A percentile compares a stretch with the other conserved stretches of the same genome.
phyloP scores from a whole-genome alignment of 2,113 vertebrate species.

The Takifugu flavidus region DNA sequence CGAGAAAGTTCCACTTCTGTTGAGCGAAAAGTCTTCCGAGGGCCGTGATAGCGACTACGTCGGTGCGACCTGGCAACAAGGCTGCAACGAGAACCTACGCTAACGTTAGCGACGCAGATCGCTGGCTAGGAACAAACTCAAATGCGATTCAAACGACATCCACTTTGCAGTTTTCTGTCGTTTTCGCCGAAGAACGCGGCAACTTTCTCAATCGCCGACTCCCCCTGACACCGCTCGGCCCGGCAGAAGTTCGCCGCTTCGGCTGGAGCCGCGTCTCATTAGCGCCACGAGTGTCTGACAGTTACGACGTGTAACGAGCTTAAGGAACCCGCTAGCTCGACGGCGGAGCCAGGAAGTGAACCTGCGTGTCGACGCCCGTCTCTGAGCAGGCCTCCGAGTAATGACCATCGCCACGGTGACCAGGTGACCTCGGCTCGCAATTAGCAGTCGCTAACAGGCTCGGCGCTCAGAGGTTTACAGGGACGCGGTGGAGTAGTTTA shows the following conservation, averaged over 20 bases:
- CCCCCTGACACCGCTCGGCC: not conserved
- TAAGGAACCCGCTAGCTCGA: not conserved
- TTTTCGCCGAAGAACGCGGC: no score
- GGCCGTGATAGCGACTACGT: no score
- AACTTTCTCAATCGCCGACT: no score
- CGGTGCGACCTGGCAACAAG: no score
- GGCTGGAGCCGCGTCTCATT: constrained; percentile 20
- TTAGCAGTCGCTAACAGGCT: constrained; percentile 63
- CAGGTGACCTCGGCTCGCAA: constrained; percentile 69
- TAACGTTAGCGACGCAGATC: no score
- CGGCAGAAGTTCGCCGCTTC: constrained; percentile 15
- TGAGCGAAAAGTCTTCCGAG: constrained; percentile 40
- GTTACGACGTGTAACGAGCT: constrained; percentile 50
- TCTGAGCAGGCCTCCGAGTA: constrained; percentile 43
- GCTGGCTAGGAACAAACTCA: no score
- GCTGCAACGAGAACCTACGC: no score
- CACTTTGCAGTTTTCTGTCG: not conserved
- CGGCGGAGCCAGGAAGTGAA: not conserved
- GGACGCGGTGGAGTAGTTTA: constrained; percentile 58
- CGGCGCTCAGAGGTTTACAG: constrained; percentile 26
- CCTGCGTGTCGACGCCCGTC: constrained; percentile 9
- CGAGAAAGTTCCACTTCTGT: constrained; percentile 45
- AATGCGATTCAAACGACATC: no score
- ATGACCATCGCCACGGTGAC: constrained; percentile 58
- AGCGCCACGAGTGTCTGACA: constrained; percentile 9